Conservation (phyloP, 2,888 invertebrate genomes). For the Deroplatys truncata region DNA sequence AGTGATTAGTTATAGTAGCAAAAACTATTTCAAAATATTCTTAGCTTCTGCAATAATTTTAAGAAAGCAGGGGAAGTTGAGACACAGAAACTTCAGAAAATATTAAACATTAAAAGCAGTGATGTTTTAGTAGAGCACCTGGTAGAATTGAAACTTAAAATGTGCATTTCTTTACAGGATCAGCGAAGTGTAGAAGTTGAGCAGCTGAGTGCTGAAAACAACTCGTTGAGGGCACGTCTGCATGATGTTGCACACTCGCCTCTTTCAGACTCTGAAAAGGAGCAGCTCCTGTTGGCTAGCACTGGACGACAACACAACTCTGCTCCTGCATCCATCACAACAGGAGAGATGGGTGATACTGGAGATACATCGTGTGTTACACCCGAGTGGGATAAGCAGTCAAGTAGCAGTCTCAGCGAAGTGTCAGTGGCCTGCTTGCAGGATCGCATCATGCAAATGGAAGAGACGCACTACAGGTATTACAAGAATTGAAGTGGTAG, state of each 20-base stretch:
- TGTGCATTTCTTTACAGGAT: not conserved
- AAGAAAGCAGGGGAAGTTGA: too few species aligned
- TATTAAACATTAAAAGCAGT: too few species aligned
- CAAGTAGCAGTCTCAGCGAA: slow-evolving; percentile 81
- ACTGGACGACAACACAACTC: slow-evolving; percentile 60
- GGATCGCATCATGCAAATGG: slow-evolving; percentile 90
- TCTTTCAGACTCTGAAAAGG: slow-evolving; percentile 77
- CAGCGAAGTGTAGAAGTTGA: slow-evolving; percentile 58
- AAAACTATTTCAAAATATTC: too few species aligned
- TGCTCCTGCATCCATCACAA: slow-evolving; percentile 68
- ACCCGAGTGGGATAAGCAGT: slow-evolving; percentile 90
- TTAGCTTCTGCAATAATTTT: too few species aligned
- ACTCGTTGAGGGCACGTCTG: slow-evolving; percentile 66
- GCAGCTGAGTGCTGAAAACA: slow-evolving; percentile 62
- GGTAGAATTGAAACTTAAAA: not conserved
- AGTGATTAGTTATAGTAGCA: too few species aligned
- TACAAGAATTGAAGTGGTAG: not conserved
- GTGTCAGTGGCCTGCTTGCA: slow-evolving; percentile 89
- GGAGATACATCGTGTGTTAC: slow-evolving; percentile 64
- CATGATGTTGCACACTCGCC: slow-evolving; percentile 78
- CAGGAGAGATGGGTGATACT: not conserved
- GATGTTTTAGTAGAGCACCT: too few species aligned
- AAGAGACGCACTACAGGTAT: slow-evolving; percentile 78
- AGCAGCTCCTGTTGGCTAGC: slow-evolving; percentile 70
- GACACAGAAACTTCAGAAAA: too few species aligned